Evolutionary conservation across 2,888 invertebrate species (phyloP), one percentile per base, ranked within the genome.

Genomic region (Embidobia sp.): DNA sequence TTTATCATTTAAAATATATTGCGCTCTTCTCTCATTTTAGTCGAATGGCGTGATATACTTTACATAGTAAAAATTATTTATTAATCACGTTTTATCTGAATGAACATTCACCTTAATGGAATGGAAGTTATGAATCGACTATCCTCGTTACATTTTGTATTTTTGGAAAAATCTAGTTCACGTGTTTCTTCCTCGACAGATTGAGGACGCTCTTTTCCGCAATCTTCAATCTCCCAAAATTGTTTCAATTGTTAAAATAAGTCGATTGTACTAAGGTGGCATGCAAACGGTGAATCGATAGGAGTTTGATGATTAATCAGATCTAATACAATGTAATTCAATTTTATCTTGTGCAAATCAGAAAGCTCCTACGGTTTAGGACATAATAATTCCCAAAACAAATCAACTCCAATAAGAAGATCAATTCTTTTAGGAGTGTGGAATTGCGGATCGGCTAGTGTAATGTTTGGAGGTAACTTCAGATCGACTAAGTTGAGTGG

Each of bases 341-440:
- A 10, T 7, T 69, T 51, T 3, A 59, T 69, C n/a, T n/a, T n/a
- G n/a, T n/a, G n/a, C n/a, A n/a, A n/a, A n/a, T n/a, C n/a, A n/a
- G n/a, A n/a, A n/a, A n/a, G n/a, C n/a, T n/a, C n/a, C n/a, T n/a
- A n/a, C n/a, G n/a, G n/a, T n/a, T n/a, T n/a, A n/a, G n/a, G n/a
- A n/a, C n/a, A n/a, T n/a, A n/a, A n/a, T n/a, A n/a, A n/a, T n/a
- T n/a, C n/a, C n/a, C n/a, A n/a, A n/a, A n/a, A n/a, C n/a, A n/a
- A n/a, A n/a, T n/a, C n/a, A 1, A 61, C 70, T 5, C 61, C 70
- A 1, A 70, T 61, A 1, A 70, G 8, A 35, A 70, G 44, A 13
- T 70, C 61, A 29, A 72, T 48, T 1, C n/a, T 29, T 16, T 63
- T 53, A 2, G 53, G 63, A 13, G 1, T 13, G 15, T 48, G 11